A percentile compares a stretch with the other conserved stretches of the same genome.
Evolutionary conservation across 2,888 invertebrate genomes (phyloP).

Genomic region (Ommatoiulus sabulosus): DNA sequence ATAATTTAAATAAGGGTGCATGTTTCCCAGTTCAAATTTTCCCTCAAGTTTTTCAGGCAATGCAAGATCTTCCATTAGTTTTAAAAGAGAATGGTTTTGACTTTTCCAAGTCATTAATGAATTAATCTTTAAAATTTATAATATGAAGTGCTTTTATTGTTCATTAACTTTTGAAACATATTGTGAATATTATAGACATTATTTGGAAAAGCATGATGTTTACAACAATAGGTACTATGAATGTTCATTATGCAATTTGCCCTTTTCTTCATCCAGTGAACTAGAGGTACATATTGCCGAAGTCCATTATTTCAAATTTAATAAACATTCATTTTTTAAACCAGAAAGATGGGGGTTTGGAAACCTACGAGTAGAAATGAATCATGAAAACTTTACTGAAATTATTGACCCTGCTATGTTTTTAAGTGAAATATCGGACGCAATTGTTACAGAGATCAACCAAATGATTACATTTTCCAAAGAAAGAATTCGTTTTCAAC

Average conservation of each 20-base stretch:
- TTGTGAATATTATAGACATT: neutral
- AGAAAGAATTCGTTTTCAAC: no score
- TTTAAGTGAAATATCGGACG: no score
- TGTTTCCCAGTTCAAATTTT: neutral
- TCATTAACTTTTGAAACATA: neutral
- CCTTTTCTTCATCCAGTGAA: neutral
- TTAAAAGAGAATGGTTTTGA: neutral
- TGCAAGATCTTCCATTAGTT: neutral
- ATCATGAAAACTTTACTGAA: no score
- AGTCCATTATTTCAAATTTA: neutral
- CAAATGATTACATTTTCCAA: no score
- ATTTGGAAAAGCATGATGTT: neutral
- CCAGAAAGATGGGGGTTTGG: no score
- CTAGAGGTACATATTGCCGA: neutral
- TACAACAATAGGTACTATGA: neutral
- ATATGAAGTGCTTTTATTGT: neutral
- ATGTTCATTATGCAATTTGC: neutral
- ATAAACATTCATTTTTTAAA: neutral
- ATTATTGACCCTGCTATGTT: no score
- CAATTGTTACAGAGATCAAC: no score
- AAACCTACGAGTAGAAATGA: no score
- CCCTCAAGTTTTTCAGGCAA: neutral
- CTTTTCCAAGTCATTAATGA: neutral
- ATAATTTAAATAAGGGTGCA: neutral
- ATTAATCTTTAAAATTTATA: neutral